A percentile compares a stretch with the other conserved stretches of the same genome.
These are phyloP conservation scores for Tribolium castaneum DNA, from an alignment of 1,140 invertebrate genomes.

Conservation along the genomic window DNA sequence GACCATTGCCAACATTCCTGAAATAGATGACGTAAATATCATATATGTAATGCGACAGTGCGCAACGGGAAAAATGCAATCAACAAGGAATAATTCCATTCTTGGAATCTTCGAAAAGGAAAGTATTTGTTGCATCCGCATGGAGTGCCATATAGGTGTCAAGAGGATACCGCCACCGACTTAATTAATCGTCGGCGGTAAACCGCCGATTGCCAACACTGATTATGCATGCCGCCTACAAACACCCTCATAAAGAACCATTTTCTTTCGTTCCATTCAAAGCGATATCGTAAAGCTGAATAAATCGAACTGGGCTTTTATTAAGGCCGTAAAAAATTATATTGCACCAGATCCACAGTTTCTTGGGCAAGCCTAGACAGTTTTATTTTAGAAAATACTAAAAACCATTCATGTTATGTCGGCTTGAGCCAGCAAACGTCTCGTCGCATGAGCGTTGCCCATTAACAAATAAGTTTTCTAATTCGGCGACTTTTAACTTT, in stretches of 20 bases:
- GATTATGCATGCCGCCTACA: slow-evolving; percentile 40
- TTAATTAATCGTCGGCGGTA: slow-evolving; percentile 39
- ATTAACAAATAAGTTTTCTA: slow-evolving; percentile 30
- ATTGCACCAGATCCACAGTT: slow-evolving; percentile 19
- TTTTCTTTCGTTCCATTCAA: slow-evolving; percentile 38
- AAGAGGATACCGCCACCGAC: slow-evolving; percentile 8
- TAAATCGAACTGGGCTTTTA: slow-evolving; percentile 28
- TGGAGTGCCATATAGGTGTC: slow-evolving; percentile 10
- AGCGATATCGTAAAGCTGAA: slow-evolving; percentile 34
- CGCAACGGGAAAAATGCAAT: slow-evolving; percentile 7
- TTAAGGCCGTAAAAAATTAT: slow-evolving; percentile 32
- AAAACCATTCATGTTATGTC: not conserved
- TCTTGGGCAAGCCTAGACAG: slow-evolving; percentile 8
- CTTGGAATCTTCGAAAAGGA: not conserved
- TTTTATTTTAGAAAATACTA: not conserved
- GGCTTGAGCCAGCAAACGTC: not conserved
- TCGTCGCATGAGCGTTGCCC: slow-evolving; percentile 12
- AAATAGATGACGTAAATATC: slow-evolving; percentile 29
- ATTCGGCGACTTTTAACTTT: slow-evolving; percentile 28
- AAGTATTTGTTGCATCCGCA: slow-evolving; percentile 10
- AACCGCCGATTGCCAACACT: slow-evolving; percentile 30
- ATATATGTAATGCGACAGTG: slow-evolving; percentile 21
- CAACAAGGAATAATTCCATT: not conserved
- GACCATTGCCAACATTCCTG: slow-evolving; percentile 21
- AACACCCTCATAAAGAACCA: slow-evolving; percentile 41